phyloP scores from a whole-genome alignment of 2,888 invertebrate species.

The Cotesia congregata region DNA sequence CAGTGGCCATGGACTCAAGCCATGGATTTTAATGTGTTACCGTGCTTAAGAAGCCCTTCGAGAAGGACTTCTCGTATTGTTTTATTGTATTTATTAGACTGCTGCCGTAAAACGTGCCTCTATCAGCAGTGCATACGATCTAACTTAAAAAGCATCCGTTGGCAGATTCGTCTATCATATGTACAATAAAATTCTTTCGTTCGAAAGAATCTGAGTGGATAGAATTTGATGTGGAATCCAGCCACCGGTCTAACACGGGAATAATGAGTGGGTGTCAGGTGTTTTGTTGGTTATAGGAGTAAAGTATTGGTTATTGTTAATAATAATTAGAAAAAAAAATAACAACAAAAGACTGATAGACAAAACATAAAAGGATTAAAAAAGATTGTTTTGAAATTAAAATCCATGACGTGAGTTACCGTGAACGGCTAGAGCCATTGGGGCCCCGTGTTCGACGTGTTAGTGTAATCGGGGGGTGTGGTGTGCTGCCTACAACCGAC shows the following conservation, averaged over 20 bases:
- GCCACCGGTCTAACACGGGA: not conserved
- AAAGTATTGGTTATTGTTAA: not conserved
- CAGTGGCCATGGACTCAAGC: conserved; percentile 66
- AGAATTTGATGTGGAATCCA: not conserved
- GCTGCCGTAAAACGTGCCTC: conserved; percentile 38
- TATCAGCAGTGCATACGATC: conserved; percentile 59
- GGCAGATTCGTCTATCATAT: conserved; percentile 19
- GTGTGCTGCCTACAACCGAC: conserved; percentile 69
- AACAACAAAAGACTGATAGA: not conserved
- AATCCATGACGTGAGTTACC: conserved; percentile 71
- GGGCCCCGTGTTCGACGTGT: conserved; percentile 67
- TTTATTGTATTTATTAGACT: conserved; percentile 44
- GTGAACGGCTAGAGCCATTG: conserved; percentile 70
- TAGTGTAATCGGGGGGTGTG: conserved; percentile 70
- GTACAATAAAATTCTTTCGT: not conserved
- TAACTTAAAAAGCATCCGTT: conserved; percentile 25
- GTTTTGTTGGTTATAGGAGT: not conserved
- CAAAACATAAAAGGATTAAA: not conserved
- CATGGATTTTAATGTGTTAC: conserved; percentile 68
- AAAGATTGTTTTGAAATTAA: conserved; percentile 55
- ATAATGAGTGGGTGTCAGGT: not conserved
- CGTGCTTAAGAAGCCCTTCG: conserved; percentile 40
- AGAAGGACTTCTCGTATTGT: conserved; percentile 52
- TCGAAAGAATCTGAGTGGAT: not conserved
- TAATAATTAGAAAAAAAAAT: not conserved